A percentile compares a stretch with the other conserved stretches of the same genome.
Evolutionary conservation across 2,113 vertebrate species (phyloP).

Genomic region (Tichodroma muraria): DNA sequence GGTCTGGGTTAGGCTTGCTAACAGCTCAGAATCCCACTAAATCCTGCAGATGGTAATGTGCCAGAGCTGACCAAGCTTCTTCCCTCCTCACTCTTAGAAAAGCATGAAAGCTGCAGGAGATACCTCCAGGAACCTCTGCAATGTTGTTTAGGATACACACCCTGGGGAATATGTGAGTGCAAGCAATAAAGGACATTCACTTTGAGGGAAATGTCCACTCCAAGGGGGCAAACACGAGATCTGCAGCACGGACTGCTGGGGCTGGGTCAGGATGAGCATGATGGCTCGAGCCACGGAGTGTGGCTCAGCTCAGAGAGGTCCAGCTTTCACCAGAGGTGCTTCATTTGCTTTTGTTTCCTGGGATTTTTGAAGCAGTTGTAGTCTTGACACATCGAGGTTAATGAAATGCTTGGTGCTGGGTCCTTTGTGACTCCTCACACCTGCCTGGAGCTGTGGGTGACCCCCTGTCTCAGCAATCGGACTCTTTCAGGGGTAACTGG

Average conservation of each 20-base stretch:
- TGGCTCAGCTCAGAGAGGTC: background rate
- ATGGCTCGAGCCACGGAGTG: rapidly evolving
- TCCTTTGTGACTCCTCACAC: background rate
- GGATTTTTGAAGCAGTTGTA: background rate
- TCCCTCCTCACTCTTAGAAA: background rate
- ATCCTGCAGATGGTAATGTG: background rate
- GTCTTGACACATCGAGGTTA: background rate
- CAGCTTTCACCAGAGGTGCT: background rate
- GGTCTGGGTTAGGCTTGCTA: background rate
- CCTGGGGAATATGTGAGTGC: background rate
- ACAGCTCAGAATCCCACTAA: background rate
- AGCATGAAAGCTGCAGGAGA: background rate
- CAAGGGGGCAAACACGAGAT: rapidly evolving
- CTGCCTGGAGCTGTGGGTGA: background rate
- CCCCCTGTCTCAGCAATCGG: rapidly evolving
- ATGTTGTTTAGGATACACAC: background rate
- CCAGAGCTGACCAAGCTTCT: background rate
- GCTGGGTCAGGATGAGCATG: rapidly evolving
- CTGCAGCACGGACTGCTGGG: background rate
- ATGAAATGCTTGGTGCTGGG: background rate
- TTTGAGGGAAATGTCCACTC: background rate
- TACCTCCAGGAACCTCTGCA: background rate
- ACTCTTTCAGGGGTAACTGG: background rate
- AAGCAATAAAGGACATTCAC: background rate
- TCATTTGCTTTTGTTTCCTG: background rate